Evolutionary conservation across 2,888 invertebrate species (phyloP), one percentile per base, ranked within the genome.

Genomic region (Drosophila ustulata): DNA sequence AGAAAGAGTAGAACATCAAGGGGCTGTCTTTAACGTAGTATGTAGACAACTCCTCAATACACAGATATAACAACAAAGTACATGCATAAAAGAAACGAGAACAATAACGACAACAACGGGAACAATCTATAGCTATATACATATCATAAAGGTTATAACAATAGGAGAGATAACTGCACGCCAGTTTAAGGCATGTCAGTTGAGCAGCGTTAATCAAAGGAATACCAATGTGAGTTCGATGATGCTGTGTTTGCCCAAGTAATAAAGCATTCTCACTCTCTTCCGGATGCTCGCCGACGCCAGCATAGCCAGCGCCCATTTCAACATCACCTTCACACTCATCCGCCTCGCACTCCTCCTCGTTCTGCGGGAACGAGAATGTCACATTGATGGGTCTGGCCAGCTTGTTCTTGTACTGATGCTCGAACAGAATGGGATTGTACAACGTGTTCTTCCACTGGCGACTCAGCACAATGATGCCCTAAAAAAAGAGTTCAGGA

Each of bases 401-500:
- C 71, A 96, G 94, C 65, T 97, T 96, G 66, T 95, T 95, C 93
- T 97, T 97, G 90, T 97, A 96, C 91, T 97, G 97, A 91, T 97
- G 97, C 87, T 97, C 97, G 59, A 98, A 94, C 43, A 98, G 93
- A 73, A 98, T 93, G 0, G 99, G 98, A 78, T 98, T 98, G 91
- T 98, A 98, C 23, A 99, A 93, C 3, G 97, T 96, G 92, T 98
- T 98, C 93, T 98, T 98, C 99, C 98, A 99, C 91, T 99, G 98
- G 0, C 98, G 95, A 88, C 98, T 98, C 59, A 99, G 93, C 28
- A 98, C 98, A 90, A 99, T 97, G n/a, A 99, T 96, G 30, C 98
- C 98, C 96, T 97, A n/a, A 6, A 59, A 0, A 34, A 1, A 18
- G 9, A 2, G 2, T 11, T n/a, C 2, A 37, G 11, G 5, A 2